phyloP scores from a whole-genome alignment of 2,113 vertebrate species.

The Fregetta grallaria region DNA sequence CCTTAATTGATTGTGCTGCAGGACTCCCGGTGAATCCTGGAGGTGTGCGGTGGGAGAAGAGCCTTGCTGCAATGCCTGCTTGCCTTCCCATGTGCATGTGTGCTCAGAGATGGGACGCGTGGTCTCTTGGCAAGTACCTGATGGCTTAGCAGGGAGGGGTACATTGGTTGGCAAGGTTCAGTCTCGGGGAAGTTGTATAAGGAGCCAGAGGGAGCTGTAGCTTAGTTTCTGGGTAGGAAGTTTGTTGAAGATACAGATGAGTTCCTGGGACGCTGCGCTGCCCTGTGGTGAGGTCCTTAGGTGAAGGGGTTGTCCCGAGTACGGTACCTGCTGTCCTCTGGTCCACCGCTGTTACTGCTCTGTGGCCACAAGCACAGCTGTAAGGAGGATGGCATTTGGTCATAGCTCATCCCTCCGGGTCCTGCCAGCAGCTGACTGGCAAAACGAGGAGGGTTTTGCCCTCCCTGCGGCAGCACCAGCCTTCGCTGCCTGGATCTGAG shows the following conservation, averaged over 20 bases:
- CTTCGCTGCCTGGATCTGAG: neutral
- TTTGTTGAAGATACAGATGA: neutral
- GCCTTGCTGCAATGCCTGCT: neutral
- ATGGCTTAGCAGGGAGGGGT: neutral
- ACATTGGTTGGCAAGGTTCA: too few relatives aligned
- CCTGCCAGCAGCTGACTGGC: neutral
- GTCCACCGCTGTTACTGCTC: neutral
- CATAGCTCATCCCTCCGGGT: neutral
- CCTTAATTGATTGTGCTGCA: neutral
- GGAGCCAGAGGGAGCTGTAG: neutral
- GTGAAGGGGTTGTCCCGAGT: neutral
- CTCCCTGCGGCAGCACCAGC: neutral
- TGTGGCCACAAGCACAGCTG: neutral
- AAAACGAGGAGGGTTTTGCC: neutral
- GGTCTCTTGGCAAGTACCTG: too few relatives aligned
- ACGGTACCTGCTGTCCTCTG: neutral
- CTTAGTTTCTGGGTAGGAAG: neutral
- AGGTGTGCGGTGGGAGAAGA: neutral
- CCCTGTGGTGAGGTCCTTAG: neutral
- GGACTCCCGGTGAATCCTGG: neutral
- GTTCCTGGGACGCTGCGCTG: neutral
- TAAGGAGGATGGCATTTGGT: neutral
- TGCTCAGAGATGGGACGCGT: neutral
- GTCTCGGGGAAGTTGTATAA: neutral
- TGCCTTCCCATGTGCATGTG: accelerated